Evolutionary conservation across 2,888 invertebrate genomes (phyloP).

Genomic region (Cheilosia vulpina): DNA sequence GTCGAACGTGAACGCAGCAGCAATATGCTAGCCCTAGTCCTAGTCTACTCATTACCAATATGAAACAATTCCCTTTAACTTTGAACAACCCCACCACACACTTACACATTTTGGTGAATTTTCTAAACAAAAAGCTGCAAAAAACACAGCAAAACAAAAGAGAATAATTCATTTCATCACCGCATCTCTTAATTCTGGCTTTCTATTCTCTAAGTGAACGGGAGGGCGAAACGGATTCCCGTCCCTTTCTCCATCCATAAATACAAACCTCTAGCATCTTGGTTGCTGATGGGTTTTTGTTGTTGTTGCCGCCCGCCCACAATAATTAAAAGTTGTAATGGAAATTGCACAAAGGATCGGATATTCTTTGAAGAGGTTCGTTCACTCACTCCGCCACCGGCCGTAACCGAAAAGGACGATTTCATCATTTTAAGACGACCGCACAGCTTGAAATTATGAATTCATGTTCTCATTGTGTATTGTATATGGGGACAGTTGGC

Average conservation of each 20-base stretch:
- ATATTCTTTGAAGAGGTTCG: slow-evolving; percentile 57
- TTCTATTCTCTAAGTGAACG: slow-evolving; percentile 22
- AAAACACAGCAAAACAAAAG: slow-evolving; percentile 43
- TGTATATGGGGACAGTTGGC: slow-evolving; percentile 34
- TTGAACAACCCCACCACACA: neutral
- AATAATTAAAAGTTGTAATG: slow-evolving; percentile 74
- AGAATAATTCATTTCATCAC: slow-evolving; percentile 68
- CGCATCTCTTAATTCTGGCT: slow-evolving; percentile 62
- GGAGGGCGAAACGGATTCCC: neutral
- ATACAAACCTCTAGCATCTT: slow-evolving; percentile 12
- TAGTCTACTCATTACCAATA: neutral
- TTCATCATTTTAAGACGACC: slow-evolving; percentile 69
- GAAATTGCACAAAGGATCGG: slow-evolving; percentile 69
- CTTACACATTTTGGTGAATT: slow-evolving; percentile 34
- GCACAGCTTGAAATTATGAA: slow-evolving; percentile 63
- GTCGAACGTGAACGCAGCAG: slow-evolving; percentile 10
- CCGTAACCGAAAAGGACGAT: slow-evolving; percentile 45
- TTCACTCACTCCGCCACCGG: slow-evolving; percentile 1
- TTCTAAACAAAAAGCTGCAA: slow-evolving; percentile 55
- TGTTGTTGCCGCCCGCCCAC: slow-evolving; percentile 43
- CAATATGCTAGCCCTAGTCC: slow-evolving; percentile 1
- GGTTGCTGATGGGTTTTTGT: neutral
- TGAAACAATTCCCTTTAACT: slow-evolving; percentile 5
- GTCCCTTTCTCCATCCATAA: neutral
- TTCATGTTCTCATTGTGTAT: slow-evolving; percentile 54